Evolutionary conservation across 2,797 vertebrate species (phyloP).

Genomic region (Urocyon cinereoargenteus): DNA sequence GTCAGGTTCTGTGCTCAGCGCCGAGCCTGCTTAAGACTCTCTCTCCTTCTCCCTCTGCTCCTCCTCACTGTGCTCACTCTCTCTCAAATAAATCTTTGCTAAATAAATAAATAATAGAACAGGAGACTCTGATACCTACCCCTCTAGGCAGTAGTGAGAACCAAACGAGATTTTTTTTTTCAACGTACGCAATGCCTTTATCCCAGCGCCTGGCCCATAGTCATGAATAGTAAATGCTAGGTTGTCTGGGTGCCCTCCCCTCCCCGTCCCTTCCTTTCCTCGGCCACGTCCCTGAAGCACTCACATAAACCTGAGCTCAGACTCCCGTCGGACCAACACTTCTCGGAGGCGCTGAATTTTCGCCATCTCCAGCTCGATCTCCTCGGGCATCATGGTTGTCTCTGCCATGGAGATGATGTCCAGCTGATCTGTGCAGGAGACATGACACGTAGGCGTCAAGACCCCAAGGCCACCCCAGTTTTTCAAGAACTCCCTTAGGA

Average conservation of each 20-base stretch:
- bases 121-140: not conserved
- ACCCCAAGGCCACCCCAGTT: rapidly evolving
- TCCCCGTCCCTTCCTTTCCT: not conserved
- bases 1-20: not conserved
- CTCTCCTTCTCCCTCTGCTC: not conserved
- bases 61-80: not conserved
- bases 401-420: constrained; percentile 98
- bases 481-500: not conserved
- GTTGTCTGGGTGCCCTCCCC: not conserved
- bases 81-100: not conserved
- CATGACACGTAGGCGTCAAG: constrained; percentile 63
- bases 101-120: not conserved
- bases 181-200: not conserved
- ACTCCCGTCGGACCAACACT: constrained; percentile 97
- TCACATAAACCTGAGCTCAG: constrained; percentile 99
- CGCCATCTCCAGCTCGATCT: constrained; percentile 98
- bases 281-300: constrained; percentile 83
- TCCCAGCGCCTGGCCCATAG: not conserved
- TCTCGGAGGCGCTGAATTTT: constrained; percentile 98
- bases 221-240: not conserved
- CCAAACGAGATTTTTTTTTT: not conserved
- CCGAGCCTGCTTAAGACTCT: not conserved
- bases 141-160: not conserved
- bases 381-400: constrained; percentile 96
- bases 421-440: constrained; percentile 90